Evolutionary conservation across 2,113 vertebrate species (phyloP).

Genomic region (Agelaius tricolor): DNA sequence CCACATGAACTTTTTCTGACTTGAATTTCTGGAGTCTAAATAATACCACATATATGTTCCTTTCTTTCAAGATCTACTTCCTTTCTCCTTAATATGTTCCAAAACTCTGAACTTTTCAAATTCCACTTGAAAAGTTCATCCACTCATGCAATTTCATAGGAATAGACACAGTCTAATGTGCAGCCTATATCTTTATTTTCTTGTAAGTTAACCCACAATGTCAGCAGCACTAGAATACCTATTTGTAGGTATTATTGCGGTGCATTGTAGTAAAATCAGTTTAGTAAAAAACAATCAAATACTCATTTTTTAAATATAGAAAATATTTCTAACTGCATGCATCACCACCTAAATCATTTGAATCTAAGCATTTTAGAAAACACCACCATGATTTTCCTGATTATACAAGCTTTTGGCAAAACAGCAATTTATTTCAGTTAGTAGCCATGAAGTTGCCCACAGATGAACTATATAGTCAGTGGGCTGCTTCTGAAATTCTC

Average conservation of each 20-base stretch:
- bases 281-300: neutral
- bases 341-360: neutral
- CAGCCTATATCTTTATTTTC: neutral
- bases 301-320: neutral
- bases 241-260: neutral
- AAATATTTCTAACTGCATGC: neutral
- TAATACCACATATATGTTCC: neutral
- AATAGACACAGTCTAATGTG: neutral
- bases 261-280: neutral
- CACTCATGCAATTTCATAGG: neutral
- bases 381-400: neutral
- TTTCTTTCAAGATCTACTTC: neutral
- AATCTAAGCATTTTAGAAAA: neutral
- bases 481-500: too few relatives aligned
- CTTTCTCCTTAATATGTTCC: neutral
- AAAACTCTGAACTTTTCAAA: neutral
- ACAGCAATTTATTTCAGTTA: neutral
- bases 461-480: too few relatives aligned
- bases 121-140: neutral
- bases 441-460: neutral
- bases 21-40: neutral
- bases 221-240: neutral
- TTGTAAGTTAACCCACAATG: neutral
- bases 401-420: neutral
- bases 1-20: neutral